Evolutionary conservation across 2,797 vertebrate species (phyloP).

Genomic region (Gymnoscopelus microlampas): DNA sequence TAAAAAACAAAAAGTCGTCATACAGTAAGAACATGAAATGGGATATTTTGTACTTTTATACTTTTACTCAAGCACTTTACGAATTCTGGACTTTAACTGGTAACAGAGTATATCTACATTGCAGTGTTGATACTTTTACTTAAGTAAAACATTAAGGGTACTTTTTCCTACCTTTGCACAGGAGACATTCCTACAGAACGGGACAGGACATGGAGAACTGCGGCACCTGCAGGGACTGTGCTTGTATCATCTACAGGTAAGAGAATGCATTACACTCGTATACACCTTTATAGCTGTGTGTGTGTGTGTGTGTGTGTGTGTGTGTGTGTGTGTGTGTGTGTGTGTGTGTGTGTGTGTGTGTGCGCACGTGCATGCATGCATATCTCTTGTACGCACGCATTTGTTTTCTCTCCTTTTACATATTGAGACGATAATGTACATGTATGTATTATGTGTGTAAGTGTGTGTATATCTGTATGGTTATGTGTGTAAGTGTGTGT

Average conservation of each 20-base stretch:
- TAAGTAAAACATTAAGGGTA: no score
- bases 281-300: no score
- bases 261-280: conserved; percentile 2
- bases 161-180: conserved; percentile 72
- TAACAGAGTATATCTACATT: no score
- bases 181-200: conserved; percentile 87
- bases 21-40: no score
- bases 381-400: conserved; percentile 14
- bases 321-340: background rate
- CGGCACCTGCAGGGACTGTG: conserved; percentile 89
- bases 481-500: background rate
- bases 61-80: no score
- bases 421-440: conserved; percentile 41
- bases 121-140: no score
- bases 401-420: conserved; percentile 11
- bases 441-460: conserved; percentile 29
- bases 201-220: conserved; percentile 92
- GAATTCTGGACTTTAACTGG: no score
- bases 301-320: no score
- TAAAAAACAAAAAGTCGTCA: no score
- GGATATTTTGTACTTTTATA: no score
- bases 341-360: background rate
- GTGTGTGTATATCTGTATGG: conserved; percentile 38
- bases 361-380: conserved; percentile 28
- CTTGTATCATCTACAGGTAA: conserved; percentile 93